Conservation (phyloP, 1,140 invertebrate species). For the Thereuonema tuberculata region DNA sequence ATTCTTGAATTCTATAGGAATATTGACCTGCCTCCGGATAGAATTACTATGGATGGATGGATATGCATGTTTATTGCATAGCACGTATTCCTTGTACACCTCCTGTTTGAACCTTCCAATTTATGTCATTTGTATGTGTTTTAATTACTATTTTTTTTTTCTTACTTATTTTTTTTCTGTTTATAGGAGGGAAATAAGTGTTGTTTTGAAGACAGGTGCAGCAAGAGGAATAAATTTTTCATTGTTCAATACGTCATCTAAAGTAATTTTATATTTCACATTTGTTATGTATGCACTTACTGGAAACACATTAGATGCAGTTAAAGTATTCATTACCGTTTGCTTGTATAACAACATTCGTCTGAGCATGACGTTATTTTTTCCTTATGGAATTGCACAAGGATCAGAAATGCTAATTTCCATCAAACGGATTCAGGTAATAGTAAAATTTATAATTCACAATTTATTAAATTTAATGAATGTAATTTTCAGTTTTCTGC, state of each 20-base stretch:
- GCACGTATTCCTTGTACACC: too few species aligned
- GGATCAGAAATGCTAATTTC: slow-evolving; percentile 29
- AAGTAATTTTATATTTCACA: slow-evolving; percentile 26
- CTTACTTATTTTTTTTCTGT: too few species aligned
- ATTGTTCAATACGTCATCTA: slow-evolving; percentile 25
- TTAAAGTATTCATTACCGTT: slow-evolving; percentile 23
- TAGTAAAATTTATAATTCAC: too few species aligned
- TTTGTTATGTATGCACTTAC: slow-evolving; percentile 21
- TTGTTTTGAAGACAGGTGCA: slow-evolving; percentile 19
- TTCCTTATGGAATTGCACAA: slow-evolving; percentile 27
- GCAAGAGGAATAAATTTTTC: slow-evolving; percentile 22
- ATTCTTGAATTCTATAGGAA: too few species aligned
- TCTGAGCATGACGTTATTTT: slow-evolving; percentile 22
- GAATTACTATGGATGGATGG: too few species aligned
- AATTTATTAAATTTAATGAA: too few species aligned
- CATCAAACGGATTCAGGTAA: slow-evolving; percentile 27
- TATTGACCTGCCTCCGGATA: too few species aligned
- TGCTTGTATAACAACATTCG: slow-evolving; percentile 22
- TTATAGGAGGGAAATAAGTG: slow-evolving; percentile 21
- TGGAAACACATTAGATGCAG: slow-evolving; percentile 20
- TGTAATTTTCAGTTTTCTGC: too few species aligned
- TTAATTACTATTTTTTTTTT: not conserved
- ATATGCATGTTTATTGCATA: too few species aligned
- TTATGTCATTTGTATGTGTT: not conserved
- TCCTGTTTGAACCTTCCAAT: not conserved